These are phyloP conservation scores for Vireo altiloquus DNA, from an alignment of 2,113 vertebrate species.

Conservation along the genomic window DNA sequence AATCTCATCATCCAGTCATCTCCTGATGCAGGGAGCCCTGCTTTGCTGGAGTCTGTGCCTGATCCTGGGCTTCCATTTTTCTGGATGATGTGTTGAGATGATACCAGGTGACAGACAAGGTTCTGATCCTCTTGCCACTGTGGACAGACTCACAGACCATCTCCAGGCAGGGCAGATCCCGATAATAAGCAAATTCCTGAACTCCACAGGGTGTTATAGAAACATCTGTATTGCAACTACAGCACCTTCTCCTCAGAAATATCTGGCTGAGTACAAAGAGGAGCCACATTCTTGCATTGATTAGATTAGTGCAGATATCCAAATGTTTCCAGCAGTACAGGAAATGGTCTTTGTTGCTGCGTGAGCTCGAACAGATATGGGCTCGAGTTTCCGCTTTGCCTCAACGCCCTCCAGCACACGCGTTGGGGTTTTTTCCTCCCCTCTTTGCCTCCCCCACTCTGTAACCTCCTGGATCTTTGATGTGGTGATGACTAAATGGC, in stretches of 20 bases:
- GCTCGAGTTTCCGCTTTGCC: slow-evolving; percentile 34
- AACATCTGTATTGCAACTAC: slow-evolving; percentile 56
- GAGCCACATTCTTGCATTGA: slow-evolving; percentile 67
- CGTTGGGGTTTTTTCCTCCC: background rate
- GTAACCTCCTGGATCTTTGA: slow-evolving; percentile 53
- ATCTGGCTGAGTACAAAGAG: slow-evolving; percentile 63
- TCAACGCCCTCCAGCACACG: background rate
- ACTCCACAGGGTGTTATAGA: slow-evolving; percentile 31
- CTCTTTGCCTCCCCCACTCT: background rate
- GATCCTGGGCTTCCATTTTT: background rate
- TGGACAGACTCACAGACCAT: slow-evolving; percentile 1
- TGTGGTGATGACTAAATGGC: slow-evolving; percentile 10
- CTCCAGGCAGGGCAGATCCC: background rate
- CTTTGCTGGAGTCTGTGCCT: background rate
- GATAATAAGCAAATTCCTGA: slow-evolving; percentile 39
- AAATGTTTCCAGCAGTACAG: slow-evolving; percentile 57
- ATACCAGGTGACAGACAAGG: background rate
- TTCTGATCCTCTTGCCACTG: background rate
- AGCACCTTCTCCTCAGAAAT: slow-evolving; percentile 49
- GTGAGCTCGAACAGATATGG: slow-evolving; percentile 1
- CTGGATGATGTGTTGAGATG: background rate
- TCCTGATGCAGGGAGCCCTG: background rate
- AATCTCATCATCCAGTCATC: background rate
- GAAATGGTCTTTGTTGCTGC: slow-evolving; percentile 53
- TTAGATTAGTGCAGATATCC: slow-evolving; percentile 65